A percentile compares a stretch with the other conserved stretches of the same genome.
phyloP scores from a whole-genome alignment of 1,140 invertebrate species.

The Panonychus citri region DNA sequence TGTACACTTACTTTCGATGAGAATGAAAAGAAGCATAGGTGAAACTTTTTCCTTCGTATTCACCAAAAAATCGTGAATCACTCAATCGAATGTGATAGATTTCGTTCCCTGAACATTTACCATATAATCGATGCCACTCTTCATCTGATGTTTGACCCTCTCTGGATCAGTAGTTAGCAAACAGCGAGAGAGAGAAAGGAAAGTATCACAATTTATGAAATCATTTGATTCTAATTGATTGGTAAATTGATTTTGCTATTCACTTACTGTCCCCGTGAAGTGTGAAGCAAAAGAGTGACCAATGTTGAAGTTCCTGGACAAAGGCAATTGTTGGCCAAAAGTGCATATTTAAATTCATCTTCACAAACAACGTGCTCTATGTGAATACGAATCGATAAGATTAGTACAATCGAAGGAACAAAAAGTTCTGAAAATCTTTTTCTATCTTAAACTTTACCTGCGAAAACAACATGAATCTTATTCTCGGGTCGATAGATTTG shows the following conservation, averaged over 20 bases:
- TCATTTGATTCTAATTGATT: background rate
- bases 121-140: constrained; percentile 90
- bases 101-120: constrained; percentile 91
- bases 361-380: constrained; percentile 83
- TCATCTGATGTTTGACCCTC: constrained; percentile 83
- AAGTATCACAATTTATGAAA: background rate
- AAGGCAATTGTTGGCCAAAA: constrained; percentile 89
- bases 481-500: constrained; percentile 95
- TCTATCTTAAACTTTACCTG: constrained; percentile 25
- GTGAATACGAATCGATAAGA: too few species aligned
- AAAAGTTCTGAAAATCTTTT: too few species aligned
- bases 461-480: constrained; percentile 93
- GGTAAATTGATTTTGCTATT: background rate
- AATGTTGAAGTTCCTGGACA: constrained; percentile 88
- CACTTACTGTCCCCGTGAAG: constrained; percentile 81
- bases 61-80: constrained; percentile 87
- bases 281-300: constrained; percentile 79
- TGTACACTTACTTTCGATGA: constrained; percentile 60
- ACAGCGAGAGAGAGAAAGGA: constrained; percentile 2
- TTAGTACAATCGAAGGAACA: too few species aligned
- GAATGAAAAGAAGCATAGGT: constrained; percentile 96
- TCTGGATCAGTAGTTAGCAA: constrained; percentile 28
- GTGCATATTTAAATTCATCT: constrained; percentile 83
- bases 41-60: constrained; percentile 95
- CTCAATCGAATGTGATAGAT: constrained; percentile 90